Percentiles rank a stretch among this genome's conserved stretches.
Evolutionary conservation across 2,797 vertebrate species (phyloP).

Genomic region (Gymnodraco acuticeps): DNA sequence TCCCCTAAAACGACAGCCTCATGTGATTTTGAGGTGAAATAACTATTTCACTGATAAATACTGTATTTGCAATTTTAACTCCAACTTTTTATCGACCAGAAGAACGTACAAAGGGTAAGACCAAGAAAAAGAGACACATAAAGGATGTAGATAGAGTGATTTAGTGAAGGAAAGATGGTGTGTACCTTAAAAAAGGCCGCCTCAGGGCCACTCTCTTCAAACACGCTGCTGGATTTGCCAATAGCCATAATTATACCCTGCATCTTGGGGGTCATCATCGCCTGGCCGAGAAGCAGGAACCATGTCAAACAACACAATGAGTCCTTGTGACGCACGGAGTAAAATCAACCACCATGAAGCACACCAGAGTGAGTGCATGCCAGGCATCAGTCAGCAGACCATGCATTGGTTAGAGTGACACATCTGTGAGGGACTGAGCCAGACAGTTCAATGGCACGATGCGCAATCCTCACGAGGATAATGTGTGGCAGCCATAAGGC

Average conservation of each 20-base stretch:
- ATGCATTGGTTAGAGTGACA: constrained; percentile 76
- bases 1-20: neutral
- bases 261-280: constrained; percentile 99
- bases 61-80: neutral
- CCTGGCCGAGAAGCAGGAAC: constrained; percentile 90
- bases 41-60: neutral
- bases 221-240: constrained; percentile 97
- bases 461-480: constrained; percentile 32
- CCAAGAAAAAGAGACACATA: neutral
- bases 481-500: constrained; percentile 35
- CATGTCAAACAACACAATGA: constrained; percentile 80
- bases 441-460: constrained; percentile 40
- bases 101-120: constrained; percentile 16
- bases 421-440: constrained; percentile 47
- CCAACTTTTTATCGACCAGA: neutral
- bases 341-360: constrained; percentile 46
- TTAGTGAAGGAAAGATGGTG: constrained; percentile 58
- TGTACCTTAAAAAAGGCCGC: constrained; percentile 99
- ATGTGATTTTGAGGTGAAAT: neutral
- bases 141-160: constrained; percentile 24
- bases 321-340: constrained; percentile 45
- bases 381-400: constrained; percentile 63
- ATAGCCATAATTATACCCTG: constrained; percentile 99
- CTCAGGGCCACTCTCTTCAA: constrained; percentile 98
- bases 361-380: constrained; percentile 65